phyloP scores from a whole-genome alignment of 1,140 invertebrate genomes.

The Homarus americanus region DNA sequence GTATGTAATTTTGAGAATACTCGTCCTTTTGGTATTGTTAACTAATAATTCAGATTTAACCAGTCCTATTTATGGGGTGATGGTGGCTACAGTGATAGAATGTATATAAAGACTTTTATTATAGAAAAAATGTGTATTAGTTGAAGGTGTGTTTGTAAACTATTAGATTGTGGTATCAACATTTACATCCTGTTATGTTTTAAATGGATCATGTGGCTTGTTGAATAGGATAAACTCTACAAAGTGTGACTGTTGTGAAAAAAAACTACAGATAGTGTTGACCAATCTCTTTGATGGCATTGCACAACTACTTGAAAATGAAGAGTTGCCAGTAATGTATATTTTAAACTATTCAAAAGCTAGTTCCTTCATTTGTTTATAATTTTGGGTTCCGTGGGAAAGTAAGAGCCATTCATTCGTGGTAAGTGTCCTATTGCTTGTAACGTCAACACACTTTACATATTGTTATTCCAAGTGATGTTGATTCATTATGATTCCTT shows the following conservation, averaged over 20 bases:
- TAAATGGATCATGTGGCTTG: neutral
- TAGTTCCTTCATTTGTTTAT: neutral
- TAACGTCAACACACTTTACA: neutral
- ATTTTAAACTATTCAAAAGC: neutral
- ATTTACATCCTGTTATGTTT: neutral
- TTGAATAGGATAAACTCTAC: neutral
- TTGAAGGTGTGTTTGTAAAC: neutral
- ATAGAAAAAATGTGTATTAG: neutral
- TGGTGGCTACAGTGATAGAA: constrained; percentile 8
- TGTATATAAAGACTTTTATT: neutral
- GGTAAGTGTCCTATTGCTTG: neutral
- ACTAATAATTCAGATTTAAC: neutral
- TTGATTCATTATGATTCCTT: constrained; percentile 5
- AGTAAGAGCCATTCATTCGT: neutral
- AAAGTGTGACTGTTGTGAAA: neutral
- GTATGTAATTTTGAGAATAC: neutral
- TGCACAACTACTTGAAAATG: neutral
- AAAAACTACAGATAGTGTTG: neutral
- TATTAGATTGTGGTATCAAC: neutral
- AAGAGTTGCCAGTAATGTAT: neutral
- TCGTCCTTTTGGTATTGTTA: neutral
- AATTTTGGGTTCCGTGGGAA: neutral
- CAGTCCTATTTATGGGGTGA: neutral
- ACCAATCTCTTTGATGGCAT: neutral
- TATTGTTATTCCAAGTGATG: neutral